phyloP scores from a whole-genome alignment of 2,113 vertebrate species.

The Oplegnathus fasciatus region DNA sequence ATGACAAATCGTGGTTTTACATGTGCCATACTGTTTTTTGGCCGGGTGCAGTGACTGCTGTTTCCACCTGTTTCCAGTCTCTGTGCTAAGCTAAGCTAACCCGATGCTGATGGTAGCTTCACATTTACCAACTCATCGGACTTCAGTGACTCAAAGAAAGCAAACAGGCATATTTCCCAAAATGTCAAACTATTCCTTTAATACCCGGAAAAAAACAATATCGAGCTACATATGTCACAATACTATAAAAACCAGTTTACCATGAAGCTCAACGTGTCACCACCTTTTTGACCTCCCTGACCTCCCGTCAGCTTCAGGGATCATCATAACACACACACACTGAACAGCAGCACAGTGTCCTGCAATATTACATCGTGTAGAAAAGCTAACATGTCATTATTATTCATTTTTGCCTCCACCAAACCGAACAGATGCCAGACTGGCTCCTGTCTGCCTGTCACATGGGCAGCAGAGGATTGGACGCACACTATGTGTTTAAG shows the following conservation, averaged over 20 bases:
- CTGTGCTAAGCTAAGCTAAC: neutral
- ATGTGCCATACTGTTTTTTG: neutral
- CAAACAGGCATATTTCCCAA: neutral
- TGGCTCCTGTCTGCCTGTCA: neutral
- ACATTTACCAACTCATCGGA: too few species aligned
- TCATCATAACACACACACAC: neutral
- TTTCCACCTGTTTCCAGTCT: neutral
- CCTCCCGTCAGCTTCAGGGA: conserved; percentile 2
- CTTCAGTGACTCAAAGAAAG: neutral
- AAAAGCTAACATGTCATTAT: neutral
- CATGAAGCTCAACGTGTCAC: neutral
- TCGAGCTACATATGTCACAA: neutral
- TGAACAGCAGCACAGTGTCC: neutral
- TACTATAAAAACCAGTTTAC: neutral
- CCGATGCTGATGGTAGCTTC: too few species aligned
- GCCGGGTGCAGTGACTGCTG: too few species aligned
- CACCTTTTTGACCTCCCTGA: neutral
- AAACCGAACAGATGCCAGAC: neutral
- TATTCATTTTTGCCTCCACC: neutral
- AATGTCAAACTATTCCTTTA: neutral
- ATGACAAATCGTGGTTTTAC: neutral
- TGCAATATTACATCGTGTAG: neutral
- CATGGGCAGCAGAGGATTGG: neutral
- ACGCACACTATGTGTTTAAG: neutral
- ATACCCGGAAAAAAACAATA: neutral